Evolutionary conservation across 2,888 invertebrate genomes (phyloP), one percentile per base, ranked within the genome.

Genomic region (Orthosia gothica): DNA sequence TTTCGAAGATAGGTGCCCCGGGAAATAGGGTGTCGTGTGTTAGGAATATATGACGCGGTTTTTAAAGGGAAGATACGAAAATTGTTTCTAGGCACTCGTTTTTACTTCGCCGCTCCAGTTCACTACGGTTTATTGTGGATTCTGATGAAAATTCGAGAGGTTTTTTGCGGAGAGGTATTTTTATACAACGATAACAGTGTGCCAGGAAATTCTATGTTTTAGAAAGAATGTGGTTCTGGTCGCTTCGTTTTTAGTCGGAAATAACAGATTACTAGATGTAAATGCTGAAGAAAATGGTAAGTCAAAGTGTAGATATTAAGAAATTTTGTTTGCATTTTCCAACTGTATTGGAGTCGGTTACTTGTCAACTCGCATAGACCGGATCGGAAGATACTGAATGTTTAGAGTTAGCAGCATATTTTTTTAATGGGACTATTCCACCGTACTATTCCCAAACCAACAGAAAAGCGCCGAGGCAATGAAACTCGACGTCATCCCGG

Each of bases 1-100:
- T 85, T 88, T 85, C 82, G 83, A 76, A 84, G 89, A 90, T 89
- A 87, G 84, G 87, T 83, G 87, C 85, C 84, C 61, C 77, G 85
- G 87, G 82, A 85, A 87, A 85, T 87, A 80, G 77, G 81, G 84
- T 82, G 80, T 70, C 80, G 72, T 65, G 67, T 67, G 77, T 62
- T 72, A 68, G 68, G 74, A 87, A 85, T 87, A 76, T 84, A 84
- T 77, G 87, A 79, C 84, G 66, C 62, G 70, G 68, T 66, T 84
- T 86, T 81, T 78, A 74, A 75, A 73, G 77, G 71, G 70, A 75
- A 80, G 70, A 77, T 71, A 77, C 65, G 79, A 77, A 84, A 85
- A 86, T 82, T 82, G 87, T 77, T 76, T 84, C 71, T 84, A 74
- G 64, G 76, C 47, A 80, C 52, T 69, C 76, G 61, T 66, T 82